Evolutionary conservation across 2,888 invertebrate species (phyloP), one percentile per base, ranked within the genome.

Genomic region (Drosophila rubida): DNA sequence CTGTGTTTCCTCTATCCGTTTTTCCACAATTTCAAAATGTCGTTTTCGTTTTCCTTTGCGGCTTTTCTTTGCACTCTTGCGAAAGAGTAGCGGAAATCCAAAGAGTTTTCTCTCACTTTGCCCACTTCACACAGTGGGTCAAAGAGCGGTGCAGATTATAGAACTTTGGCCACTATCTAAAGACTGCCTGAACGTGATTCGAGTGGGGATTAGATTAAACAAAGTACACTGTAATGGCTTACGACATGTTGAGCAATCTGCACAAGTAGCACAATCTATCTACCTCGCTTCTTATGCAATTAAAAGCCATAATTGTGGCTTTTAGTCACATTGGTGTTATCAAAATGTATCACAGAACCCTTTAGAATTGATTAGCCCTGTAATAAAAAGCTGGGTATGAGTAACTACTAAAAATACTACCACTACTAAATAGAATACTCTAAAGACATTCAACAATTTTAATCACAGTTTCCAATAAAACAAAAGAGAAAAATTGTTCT

Each of bases 1-100:
- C 9, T 27, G 27, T 27, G 8, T 8, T 37, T 41, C 49, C 62
- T 55, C 61, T 55, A 30, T 54, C 42, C 50, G 55, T 58, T 54
- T 69, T 75, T 62, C 74, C 74, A 67, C 74, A 61, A 51, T 73
- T 73, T 74, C 16, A 44, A 71, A 75, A 66, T 74, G 75, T 70
- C 66, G 55, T 73, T 72, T 72, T 61, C 53, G 58, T 72, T 61
- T 67, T 45, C 45, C 39, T 58, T 58, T 53, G 54, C 42, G 22
- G 35, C 49, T 42, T 54, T 72, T 62, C 71, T 71, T 71, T 72
- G 35, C 14, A 2, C 58, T 63, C 63, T 25, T 44, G 19, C 8
- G 30, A 48, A 72, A 62, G 35, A 27, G n/a, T 8, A 51, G 25
- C 27, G 55, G 55, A 57, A 42, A 39, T 62, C 25, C 39, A 51